Base-by-base conservation (phyloP, 2,888 invertebrate species). In the Chymomyza procnemis region DNA sequence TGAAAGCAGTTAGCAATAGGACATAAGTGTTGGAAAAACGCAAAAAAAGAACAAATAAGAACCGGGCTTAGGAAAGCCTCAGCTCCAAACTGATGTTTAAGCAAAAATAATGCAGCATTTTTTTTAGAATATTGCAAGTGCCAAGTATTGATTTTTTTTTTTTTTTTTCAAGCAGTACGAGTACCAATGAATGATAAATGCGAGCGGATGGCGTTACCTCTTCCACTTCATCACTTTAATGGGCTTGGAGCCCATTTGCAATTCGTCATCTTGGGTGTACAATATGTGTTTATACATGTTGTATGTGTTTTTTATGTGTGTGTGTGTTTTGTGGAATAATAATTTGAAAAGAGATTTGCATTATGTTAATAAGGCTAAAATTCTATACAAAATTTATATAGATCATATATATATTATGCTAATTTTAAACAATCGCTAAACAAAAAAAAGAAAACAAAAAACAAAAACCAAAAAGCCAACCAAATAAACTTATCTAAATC, bases 181-280 rank as follows among this genome's bases (percentile, higher is more conserved):
- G 19, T 26, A 8, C 34, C 55, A 57, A 69, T 91, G 91, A 63
- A 5, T 34, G 12, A 34, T 22, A 9, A 48, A 41, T 70, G 69
- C 60, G 64, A 75, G 67, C 58, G 67, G 64, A 56, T 76, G 61
- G 9, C 34, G 58, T 89, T 89, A 89, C 89, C 89, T 89, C 79
- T 89, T 89, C 80, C 89, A 89, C 78, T 89, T 89, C 74, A 88
- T 82, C 75, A 90, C 80, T 82, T 83, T 89, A 67, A 89, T 79
- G 73, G 89, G 79, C 78, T 89, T 89, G 55, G 85, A 80, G 74
- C 88, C 89, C 75, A 89, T 89, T 75, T 82, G 84, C 78, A 89
- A 81, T 78, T 89, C 89, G 73, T 89, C 89, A 79, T 89, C 88
- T 85, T 86, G 77, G 61, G 71, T 59, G 70, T 19, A n/a, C 61